Evolutionary conservation across 2,797 vertebrate genomes (phyloP).

Genomic region (Spinus olivaceus): DNA sequence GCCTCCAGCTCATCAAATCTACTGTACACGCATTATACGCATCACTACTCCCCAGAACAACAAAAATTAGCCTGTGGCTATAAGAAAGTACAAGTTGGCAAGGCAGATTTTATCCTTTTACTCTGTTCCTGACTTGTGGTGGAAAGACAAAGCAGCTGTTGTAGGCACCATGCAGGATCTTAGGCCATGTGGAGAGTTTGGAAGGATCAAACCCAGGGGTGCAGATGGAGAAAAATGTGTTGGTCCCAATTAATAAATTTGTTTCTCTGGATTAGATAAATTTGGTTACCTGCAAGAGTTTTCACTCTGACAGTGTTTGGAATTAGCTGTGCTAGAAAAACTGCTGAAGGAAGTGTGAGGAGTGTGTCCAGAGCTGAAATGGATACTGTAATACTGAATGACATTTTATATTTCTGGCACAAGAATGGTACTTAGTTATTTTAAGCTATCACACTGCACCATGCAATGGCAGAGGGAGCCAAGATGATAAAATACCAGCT

Average conservation of each 20-base stretch:
- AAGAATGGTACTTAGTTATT: conserved; percentile 35
- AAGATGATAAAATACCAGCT: background rate
- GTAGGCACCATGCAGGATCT: background rate
- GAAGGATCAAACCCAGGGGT: background rate
- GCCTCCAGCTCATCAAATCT: background rate
- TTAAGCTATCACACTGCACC: conserved; percentile 2
- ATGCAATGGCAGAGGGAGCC: background rate
- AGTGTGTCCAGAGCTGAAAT: background rate
- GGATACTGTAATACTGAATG: conserved; percentile 2
- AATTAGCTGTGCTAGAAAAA: background rate
- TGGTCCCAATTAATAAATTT: background rate
- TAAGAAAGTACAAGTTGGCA: background rate
- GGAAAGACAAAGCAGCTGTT: background rate
- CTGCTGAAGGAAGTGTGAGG: background rate
- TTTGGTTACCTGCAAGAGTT: background rate
- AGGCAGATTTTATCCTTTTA: background rate
- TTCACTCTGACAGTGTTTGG: background rate
- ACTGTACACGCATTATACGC: background rate
- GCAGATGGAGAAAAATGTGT: background rate
- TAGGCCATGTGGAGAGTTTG: fast-evolving
- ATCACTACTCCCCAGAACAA: background rate
- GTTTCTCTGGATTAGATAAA: background rate
- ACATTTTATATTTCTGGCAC: background rate
- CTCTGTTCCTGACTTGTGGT: background rate
- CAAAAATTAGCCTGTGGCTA: background rate